Evolutionary conservation across 2,888 invertebrate genomes (phyloP), one percentile per base, ranked within the genome.

Genomic region (Colostygia pectinataria): DNA sequence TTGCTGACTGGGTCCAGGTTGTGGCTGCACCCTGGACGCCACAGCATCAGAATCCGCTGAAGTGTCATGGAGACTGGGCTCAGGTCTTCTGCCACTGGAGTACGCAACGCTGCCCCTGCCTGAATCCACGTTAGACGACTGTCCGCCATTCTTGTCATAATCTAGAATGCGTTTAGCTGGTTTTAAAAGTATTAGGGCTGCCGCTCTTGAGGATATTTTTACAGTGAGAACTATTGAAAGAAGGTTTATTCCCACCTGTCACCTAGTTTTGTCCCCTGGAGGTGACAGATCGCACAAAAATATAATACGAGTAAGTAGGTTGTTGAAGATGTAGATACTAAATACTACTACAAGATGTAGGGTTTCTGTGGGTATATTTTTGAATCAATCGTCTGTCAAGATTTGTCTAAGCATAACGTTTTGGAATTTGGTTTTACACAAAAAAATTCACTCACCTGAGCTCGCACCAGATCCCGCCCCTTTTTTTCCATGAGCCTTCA

Each of bases 91-190:
- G 1, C 94, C 95, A 67, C 95, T 95, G 27, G 95, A 95, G 77
- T 95, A 95, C 32, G 95, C 94, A 4, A 95, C 95, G 71, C 95
- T 95, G n/a, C 95, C 95, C 59, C 95, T 88, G 10, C 95, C 95
- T 0, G 95, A 95, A 77, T 95, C 95, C 13, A 94, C 94, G 71
- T 95, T 95, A 0, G 94, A 95, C 7, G 94, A 94, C 59, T 94
- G 94, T n/a, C 92, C 91, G 3, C 94, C 94, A 37, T 94, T 92
- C 76, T 95, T 95, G 72, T 95, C 95, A 68, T 95, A 95, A 80
- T 95, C 95, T 71, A 90, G 75, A 49, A 42, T 33, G 7, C 44
- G 49, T 41, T 51, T 51, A 23, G 46, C 52, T 52, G 25, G 37
- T 46, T 52, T 42, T 47, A 52, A 29, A 52, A 10, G 38, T 41